Base-by-base conservation (phyloP, 2,113 vertebrate species). In the Hyperoodon ampullatus region DNA sequence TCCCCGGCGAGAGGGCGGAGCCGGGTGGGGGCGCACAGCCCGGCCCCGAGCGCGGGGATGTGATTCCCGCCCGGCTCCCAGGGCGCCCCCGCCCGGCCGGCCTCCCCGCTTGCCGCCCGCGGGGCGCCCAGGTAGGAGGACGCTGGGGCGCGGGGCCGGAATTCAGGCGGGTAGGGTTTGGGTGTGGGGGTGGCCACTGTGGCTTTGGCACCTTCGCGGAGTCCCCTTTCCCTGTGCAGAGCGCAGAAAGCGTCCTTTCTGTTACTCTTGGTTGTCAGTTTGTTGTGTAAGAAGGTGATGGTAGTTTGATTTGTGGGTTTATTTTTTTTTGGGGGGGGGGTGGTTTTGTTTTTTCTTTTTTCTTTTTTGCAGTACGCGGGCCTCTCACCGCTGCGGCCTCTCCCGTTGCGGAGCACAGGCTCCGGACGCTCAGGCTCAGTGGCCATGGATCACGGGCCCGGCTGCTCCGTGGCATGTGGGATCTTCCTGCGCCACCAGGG, bases 121-220 rank as follows among this genome's bases (percentile, higher is more conserved):
- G 9, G 14, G 58, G 61, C 5, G 24, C 39, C 77, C 84, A 95
- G 97, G 96, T 97, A 97, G 84, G 97, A 71, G 39, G 26, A 12
- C 19, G 23, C 26, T 2, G 85, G 23, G 14, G 47, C 9, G 19
- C 39, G 35, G 47, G 35, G 21, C 4, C 2, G 47, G 42, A 11
- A 8, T 0, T 26, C 55, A 19, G 55, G 55, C 18, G 55, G 55
- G 18, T 19, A 58, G 55, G 55, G 18, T 58, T 53, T 53, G 1
- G 13, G 0, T 39, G 39, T 39, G 6, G 19, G 44, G 44, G 18
- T 6, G 1, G 21, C 21, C 2, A 1, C 33, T 1, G 70, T 6
- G 24, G 65, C 83, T 28, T 61, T 55, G 81, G 53, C 68, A 23
- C 47, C 26, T 84, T 84, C 13, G 8, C 5, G 1, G n/a, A 8